These are phyloP conservation scores for Oncorhynchus tshawytscha DNA, from an alignment of 2,113 vertebrate species.

Conservation along the genomic window DNA sequence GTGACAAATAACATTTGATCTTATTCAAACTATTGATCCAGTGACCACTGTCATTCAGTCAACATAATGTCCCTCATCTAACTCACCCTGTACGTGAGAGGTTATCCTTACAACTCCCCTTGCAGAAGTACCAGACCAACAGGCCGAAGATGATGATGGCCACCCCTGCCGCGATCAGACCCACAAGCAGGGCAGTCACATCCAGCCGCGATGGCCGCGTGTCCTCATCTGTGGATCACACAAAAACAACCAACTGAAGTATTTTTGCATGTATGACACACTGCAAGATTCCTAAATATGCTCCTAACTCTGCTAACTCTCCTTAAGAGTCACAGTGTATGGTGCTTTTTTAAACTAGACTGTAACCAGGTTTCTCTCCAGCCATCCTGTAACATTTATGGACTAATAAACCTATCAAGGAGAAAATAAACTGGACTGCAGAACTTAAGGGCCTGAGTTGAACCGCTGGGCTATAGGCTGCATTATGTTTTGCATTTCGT, in stretches of 20 bases:
- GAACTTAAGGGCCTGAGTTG: too few relatives aligned
- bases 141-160: constrained; percentile 75
- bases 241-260: neutral
- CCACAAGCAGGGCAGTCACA: constrained; percentile 84
- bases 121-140: constrained; percentile 83
- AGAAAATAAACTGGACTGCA: too few relatives aligned
- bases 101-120: constrained; percentile 55
- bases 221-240: constrained; percentile 47
- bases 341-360: too few relatives aligned
- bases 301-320: too few relatives aligned
- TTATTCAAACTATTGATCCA: neutral
- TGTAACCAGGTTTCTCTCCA: too few relatives aligned
- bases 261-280: too few relatives aligned
- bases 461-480: too few relatives aligned
- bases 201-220: constrained; percentile 70
- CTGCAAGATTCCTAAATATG: too few relatives aligned
- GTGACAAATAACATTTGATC: neutral
- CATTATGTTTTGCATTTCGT: too few relatives aligned
- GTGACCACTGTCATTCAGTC: neutral
- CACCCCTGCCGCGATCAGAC: constrained; percentile 81
- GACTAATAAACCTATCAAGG: neutral
- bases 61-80: neutral
- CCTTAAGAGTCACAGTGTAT: too few relatives aligned
- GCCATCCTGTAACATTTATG: too few relatives aligned
- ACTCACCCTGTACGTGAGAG: constrained; percentile 58